phyloP scores from a whole-genome alignment of 53 echinoderm and acorn worm species.

The Actinopyga echinites region DNA sequence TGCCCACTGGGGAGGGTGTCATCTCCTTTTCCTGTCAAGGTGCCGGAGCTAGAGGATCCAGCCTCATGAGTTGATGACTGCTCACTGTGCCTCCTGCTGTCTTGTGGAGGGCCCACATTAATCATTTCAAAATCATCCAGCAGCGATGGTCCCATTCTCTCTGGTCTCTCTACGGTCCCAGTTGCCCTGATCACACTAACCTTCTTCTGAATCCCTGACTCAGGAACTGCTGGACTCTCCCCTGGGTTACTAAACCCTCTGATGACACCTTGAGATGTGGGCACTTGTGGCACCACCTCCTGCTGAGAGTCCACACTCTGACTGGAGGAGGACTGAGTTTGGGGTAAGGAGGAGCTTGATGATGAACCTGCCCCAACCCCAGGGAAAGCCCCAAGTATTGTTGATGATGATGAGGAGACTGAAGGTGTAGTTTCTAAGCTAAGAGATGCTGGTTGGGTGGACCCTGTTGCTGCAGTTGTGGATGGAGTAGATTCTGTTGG shows the following conservation, averaged over 20 bases:
- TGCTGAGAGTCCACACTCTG: conserved; percentile 8
- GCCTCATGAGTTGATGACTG: too few relatives aligned
- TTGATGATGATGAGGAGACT: not conserved
- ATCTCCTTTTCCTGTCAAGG: too few relatives aligned
- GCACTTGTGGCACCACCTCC: not conserved
- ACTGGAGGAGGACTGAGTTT: not conserved
- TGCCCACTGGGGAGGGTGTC: too few relatives aligned
- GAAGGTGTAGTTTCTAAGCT: not conserved
- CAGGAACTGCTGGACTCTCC: not conserved
- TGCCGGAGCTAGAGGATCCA: too few relatives aligned
- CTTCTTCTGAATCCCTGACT: conserved; percentile 40
- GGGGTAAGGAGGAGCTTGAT: not conserved
- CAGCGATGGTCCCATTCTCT: not conserved
- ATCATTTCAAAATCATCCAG: conserved; percentile 11
- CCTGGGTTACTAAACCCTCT: not conserved
- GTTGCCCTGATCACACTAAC: conserved; percentile 97
- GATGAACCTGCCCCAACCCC: not conserved
- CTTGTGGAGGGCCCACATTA: conserved; percentile 1
- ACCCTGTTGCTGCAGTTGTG: conserved; percentile 26
- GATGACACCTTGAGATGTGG: not conserved
- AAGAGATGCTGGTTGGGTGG: conserved; percentile 15
- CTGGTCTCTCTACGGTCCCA: conserved; percentile 79
- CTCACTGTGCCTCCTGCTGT: not conserved
- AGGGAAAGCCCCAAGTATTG: not conserved
- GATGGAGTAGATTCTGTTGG: conserved; percentile 14